These are phyloP conservation scores for Aurelia coerulea DNA, from an alignment of 30 jellyfish, hydroid and myxozoan species.

Conservation along the genomic window DNA sequence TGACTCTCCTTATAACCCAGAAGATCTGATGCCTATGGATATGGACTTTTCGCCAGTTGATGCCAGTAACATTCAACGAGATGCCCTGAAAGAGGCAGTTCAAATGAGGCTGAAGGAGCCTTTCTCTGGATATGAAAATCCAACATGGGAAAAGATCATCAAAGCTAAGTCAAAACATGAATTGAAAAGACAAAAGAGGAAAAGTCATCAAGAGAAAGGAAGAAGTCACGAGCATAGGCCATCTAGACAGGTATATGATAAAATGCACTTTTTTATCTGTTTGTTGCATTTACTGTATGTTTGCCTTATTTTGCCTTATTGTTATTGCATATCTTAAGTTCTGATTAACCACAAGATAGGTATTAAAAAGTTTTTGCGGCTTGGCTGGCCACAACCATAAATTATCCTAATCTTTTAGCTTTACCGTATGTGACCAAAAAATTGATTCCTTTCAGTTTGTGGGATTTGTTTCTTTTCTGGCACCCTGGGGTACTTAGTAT, in stretches of 20 bases:
- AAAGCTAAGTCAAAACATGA: conserved; percentile 86
- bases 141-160: conserved; percentile 88
- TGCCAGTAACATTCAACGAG: conserved; percentile 51
- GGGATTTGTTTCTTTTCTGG: too few relatives aligned
- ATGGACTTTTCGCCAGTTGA: conserved; percentile 48
- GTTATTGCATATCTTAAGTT: too few relatives aligned
- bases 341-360: too few relatives aligned
- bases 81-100: conserved; percentile 77
- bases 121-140: conserved; percentile 75
- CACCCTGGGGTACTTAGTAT: too few relatives aligned
- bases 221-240: background rate
- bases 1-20: conserved; percentile 92
- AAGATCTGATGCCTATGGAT: conserved; percentile 75
- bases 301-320: too few relatives aligned
- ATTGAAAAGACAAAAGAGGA: conserved; percentile 68
- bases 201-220: conserved; percentile 55
- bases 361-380: too few relatives aligned
- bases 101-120: conserved; percentile 72
- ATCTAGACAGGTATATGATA: background rate
- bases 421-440: too few relatives aligned
- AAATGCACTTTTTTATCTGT: too few relatives aligned
- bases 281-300: too few relatives aligned
- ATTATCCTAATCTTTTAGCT: too few relatives aligned
- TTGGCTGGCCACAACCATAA: too few relatives aligned
- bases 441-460: too few relatives aligned